Conservation (phyloP, 2,113 vertebrate genomes). For the Sinocyclocheilus maitianheensis region DNA sequence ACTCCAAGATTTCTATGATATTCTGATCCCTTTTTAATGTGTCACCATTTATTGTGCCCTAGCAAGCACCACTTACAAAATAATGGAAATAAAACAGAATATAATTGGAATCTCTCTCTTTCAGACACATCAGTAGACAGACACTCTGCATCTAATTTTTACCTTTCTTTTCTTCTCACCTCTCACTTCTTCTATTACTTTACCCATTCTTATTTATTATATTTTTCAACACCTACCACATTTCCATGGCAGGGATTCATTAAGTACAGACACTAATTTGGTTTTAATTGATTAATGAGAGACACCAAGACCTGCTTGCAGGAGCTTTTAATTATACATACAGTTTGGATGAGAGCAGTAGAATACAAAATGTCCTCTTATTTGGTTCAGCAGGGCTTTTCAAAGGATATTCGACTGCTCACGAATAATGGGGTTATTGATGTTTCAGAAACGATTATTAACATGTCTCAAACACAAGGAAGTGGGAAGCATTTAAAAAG, state of each 20-base stretch:
- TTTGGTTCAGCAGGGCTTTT: background rate
- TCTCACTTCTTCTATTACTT: background rate
- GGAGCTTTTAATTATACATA: slow-evolving; percentile 69
- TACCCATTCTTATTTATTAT: background rate
- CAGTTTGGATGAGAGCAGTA: slow-evolving; percentile 27
- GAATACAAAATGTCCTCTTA: slow-evolving; percentile 21
- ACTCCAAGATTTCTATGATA: background rate
- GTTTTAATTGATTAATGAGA: slow-evolving; percentile 67
- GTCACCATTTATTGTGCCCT: background rate
- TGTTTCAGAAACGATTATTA: slow-evolving; percentile 25
- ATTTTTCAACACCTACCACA: slow-evolving; percentile 61
- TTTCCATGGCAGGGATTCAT: slow-evolving; percentile 60
- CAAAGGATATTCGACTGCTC: background rate
- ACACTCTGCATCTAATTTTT: background rate
- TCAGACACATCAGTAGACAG: background rate
- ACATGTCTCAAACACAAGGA: background rate
- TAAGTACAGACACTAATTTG: slow-evolving; percentile 62
- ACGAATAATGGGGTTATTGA: slow-evolving; percentile 1
- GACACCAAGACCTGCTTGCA: slow-evolving; percentile 62
- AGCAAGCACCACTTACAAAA: background rate
- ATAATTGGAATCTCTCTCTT: background rate
- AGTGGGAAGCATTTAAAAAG: background rate
- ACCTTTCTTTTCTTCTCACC: background rate
- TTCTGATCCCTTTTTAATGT: background rate
- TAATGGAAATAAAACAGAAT: background rate